These are phyloP conservation scores for Paramormyrops kingsleyae DNA, from an alignment of 2,113 vertebrate genomes.

Conservation along the genomic window DNA sequence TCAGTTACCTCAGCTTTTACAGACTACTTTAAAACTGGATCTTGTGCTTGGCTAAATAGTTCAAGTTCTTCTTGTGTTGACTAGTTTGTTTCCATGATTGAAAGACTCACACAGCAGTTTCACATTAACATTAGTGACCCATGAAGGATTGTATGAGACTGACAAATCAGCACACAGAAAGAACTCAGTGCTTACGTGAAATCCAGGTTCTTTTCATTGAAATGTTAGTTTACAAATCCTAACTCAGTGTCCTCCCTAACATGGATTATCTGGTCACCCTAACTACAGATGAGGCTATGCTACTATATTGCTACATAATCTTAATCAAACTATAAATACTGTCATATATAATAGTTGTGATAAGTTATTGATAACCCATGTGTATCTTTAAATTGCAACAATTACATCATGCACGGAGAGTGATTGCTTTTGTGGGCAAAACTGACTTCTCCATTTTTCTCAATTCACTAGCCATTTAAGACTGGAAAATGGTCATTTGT, in stretches of 20 bases:
- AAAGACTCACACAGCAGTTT: neutral
- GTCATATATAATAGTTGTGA: neutral
- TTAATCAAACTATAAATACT: neutral
- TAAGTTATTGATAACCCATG: neutral
- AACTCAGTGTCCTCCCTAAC: neutral
- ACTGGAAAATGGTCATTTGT: neutral
- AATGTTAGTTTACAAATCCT: neutral
- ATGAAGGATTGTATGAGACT: neutral
- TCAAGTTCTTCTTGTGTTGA: neutral
- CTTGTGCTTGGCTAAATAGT: neutral
- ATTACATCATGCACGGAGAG: neutral
- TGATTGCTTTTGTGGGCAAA: conserved; percentile 15
- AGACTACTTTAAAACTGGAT: neutral
- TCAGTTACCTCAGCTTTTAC: neutral
- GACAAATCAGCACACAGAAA: neutral
- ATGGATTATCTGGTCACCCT: neutral
- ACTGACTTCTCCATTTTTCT: conserved; percentile 31
- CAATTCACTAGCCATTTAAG: neutral
- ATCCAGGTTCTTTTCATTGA: neutral
- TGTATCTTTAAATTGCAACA: neutral
- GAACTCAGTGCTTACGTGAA: neutral
- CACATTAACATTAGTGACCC: neutral
- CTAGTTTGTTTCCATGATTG: neutral
- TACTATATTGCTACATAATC: neutral
- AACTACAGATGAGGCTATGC: neutral